A percentile compares a stretch with the other conserved stretches of the same genome.
phyloP scores from a whole-genome alignment of 2,797 vertebrate genomes.

The Adelosebastes latens region DNA sequence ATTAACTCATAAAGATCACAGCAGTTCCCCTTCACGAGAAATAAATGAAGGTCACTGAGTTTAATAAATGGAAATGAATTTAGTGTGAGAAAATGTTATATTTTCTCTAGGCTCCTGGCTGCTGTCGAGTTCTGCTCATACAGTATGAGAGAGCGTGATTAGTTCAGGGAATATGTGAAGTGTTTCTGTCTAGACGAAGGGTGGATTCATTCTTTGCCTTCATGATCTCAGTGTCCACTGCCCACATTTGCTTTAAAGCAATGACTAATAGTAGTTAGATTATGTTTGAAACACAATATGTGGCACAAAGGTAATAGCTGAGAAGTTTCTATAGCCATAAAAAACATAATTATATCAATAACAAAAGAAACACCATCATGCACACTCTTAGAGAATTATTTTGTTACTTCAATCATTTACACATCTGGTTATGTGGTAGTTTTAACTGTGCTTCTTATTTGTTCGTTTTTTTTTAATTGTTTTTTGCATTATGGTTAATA shows the following conservation, averaged over 20 bases:
- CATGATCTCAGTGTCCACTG: neutral
- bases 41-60: constrained; percentile 22
- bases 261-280: neutral
- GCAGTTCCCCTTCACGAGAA: neutral
- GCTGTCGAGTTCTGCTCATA: constrained; percentile 3
- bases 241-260: neutral
- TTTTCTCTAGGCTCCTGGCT: constrained; percentile 7
- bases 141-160: constrained; percentile 10
- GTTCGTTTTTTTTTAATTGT: neutral
- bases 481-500: constrained; percentile 3
- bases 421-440: constrained; percentile 18
- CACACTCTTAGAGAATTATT: neutral
- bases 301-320: constrained; percentile 19
- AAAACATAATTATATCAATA: constrained; percentile 3
- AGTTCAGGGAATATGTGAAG: constrained; percentile 34
- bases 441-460: neutral
- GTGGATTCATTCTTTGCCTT: neutral
- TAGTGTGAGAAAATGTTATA: neutral
- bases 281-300: constrained; percentile 12
- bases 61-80: constrained; percentile 11
- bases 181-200: constrained; percentile 29
- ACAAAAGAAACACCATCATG: neutral
- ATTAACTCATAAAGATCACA: neutral
- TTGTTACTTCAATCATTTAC: constrained; percentile 3
- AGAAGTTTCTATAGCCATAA: neutral